Evolutionary conservation across 2,113 vertebrate genomes (phyloP).

Genomic region (Bufo gargarizans): DNA sequence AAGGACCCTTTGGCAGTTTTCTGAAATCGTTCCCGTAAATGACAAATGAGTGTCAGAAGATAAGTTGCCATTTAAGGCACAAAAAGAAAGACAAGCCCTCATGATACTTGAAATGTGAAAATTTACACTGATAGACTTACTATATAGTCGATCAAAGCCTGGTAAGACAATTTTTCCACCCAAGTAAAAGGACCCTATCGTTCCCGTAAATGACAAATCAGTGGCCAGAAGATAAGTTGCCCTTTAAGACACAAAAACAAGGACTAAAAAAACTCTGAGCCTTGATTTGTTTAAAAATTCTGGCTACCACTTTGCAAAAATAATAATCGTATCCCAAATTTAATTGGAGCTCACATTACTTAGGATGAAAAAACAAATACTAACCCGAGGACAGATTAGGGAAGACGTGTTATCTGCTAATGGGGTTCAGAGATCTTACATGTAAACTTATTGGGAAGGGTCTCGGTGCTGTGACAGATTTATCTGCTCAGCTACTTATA

Average conservation of each 20-base stretch:
- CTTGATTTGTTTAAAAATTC: constrained; percentile 4
- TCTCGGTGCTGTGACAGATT: constrained; percentile 74
- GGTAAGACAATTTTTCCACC: too few relatives aligned
- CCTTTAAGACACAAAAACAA: neutral
- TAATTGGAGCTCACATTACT: constrained; percentile 59
- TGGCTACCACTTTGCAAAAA: neutral
- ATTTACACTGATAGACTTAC: too few relatives aligned
- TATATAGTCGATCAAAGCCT: too few relatives aligned
- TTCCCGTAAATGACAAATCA: neutral
- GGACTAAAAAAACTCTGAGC: too few relatives aligned
- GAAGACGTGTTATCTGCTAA: constrained; percentile 73
- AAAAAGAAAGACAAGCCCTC: too few relatives aligned
- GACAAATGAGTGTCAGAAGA: too few relatives aligned
- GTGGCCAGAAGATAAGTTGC: neutral
- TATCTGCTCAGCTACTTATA: constrained; percentile 76
- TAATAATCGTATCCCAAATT: constrained; percentile 24
- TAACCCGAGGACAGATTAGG: constrained; percentile 77
- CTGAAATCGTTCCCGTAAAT: too few relatives aligned
- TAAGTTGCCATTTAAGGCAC: too few relatives aligned
- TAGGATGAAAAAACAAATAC: constrained; percentile 61
- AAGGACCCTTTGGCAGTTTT: too few relatives aligned
- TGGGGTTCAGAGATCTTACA: constrained; percentile 68
- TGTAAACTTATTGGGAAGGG: constrained; percentile 73
- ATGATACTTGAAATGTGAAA: too few relatives aligned
- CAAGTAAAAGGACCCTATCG: neutral